A percentile compares a stretch with the other conserved stretches of the same genome.
Conservation (phyloP, 23 tunicate genomes). For the Trididemnum miniatum region DNA sequence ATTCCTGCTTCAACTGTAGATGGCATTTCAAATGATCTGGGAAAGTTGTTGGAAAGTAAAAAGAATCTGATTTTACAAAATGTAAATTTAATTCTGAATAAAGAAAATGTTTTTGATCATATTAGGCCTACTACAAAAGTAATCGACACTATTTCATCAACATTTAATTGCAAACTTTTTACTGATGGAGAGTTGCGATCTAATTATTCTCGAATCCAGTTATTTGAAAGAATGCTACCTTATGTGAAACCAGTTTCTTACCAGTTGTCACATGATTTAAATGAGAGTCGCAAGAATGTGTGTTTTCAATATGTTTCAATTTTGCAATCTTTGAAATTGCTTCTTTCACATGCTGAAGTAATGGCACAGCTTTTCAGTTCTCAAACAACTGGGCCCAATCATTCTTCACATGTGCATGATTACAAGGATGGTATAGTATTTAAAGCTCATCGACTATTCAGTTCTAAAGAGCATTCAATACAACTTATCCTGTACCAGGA, state of each 20-base stretch:
- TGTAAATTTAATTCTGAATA: too few relatives aligned
- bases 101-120: too few relatives aligned
- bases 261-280: background rate
- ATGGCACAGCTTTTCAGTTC: constrained; percentile 30
- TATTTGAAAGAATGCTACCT: background rate
- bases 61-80: background rate
- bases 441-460: background rate
- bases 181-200: too few relatives aligned
- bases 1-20: background rate
- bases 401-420: background rate
- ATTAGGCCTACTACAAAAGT: too few relatives aligned
- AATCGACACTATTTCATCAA: background rate
- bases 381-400: background rate
- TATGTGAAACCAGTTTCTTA: constrained; percentile 6
- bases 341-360: background rate
- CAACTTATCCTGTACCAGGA: background rate
- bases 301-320: constrained; percentile 39
- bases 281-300: background rate
- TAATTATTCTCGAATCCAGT: too few relatives aligned
- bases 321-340: background rate
- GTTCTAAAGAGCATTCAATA: background rate
- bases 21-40: background rate
- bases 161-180: background rate
- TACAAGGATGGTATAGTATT: background rate
- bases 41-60: background rate